Evolutionary conservation across 2,888 invertebrate species (phyloP).

Genomic region (Polyploca ridens): DNA sequence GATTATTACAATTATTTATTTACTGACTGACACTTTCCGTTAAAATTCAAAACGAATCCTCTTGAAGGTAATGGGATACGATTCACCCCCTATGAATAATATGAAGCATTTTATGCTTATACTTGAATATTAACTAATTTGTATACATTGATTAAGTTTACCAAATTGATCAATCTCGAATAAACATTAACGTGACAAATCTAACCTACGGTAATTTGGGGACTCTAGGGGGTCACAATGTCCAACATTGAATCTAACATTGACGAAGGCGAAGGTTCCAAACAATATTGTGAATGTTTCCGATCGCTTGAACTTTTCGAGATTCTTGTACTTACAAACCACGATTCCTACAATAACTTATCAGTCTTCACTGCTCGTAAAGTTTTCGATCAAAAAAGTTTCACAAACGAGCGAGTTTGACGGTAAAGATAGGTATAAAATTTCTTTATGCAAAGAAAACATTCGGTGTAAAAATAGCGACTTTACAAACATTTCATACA

Average conservation of each 20-base stretch:
- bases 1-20: conserved; percentile 53
- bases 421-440: conserved; percentile 64
- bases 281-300: conserved; percentile 61
- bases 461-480: conserved; percentile 80
- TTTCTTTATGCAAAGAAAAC: conserved; percentile 66
- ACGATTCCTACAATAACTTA: conserved; percentile 75
- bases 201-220: conserved; percentile 75
- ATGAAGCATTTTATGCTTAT: conserved; percentile 78
- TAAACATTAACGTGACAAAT: conserved; percentile 75
- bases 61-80: conserved; percentile 58
- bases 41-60: conserved; percentile 49
- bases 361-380: conserved; percentile 83
- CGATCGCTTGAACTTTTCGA: conserved; percentile 66
- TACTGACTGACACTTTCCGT: conserved; percentile 39
- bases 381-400: conserved; percentile 73
- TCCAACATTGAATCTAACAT: conserved; percentile 77
- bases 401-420: conserved; percentile 72
- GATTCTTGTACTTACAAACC: conserved; percentile 72
- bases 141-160: conserved; percentile 77
- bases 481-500: conserved; percentile 76
- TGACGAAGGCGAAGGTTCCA: conserved; percentile 74
- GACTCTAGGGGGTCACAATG: conserved; percentile 72
- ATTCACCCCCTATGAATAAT: conserved; percentile 65
- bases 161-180: conserved; percentile 72
- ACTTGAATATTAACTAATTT: conserved; percentile 71